A percentile compares a stretch with the other conserved stretches of the same genome.
Conservation (phyloP, 2,797 vertebrate species). For the Amblyopsis hoosieri region DNA sequence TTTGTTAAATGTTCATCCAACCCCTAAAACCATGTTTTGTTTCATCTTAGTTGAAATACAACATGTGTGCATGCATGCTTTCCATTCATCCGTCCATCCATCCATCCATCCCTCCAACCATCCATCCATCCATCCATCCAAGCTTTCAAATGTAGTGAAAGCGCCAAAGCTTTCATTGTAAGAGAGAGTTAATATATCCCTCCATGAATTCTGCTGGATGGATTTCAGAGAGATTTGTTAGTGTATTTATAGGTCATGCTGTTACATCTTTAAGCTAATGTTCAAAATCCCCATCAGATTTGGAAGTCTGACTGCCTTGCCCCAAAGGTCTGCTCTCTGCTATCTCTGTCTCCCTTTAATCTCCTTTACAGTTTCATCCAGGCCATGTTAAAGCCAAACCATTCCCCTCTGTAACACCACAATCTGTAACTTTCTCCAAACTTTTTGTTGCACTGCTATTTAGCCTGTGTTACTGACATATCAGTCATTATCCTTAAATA, state of each 20-base stretch:
- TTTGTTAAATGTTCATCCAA: constrained; percentile 27
- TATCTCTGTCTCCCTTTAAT: constrained; percentile 45
- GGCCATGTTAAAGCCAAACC: constrained; percentile 28
- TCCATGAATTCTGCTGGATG: constrained; percentile 38
- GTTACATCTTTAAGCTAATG: constrained; percentile 23
- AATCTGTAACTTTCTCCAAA: too few species aligned
- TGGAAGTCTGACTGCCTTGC: constrained; percentile 22
- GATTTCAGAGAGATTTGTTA: constrained; percentile 16
- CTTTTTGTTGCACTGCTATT: too few species aligned
- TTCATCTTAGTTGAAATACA: neutral
- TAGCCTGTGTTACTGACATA: too few species aligned
- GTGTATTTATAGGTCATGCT: neutral
- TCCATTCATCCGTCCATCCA: too few species aligned
- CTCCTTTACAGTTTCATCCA: constrained; percentile 44
- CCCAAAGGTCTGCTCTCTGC: constrained; percentile 41
- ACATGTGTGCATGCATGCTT: too few species aligned
- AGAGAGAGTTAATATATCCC: constrained; percentile 1
- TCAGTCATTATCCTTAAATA: too few species aligned
- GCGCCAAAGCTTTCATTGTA: constrained; percentile 10
- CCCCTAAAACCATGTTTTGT: neutral
- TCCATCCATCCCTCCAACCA: too few species aligned
- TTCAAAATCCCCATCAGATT: constrained; percentile 41
- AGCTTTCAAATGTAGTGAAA: too few species aligned
- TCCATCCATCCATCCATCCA: too few species aligned
- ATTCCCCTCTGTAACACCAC: too few species aligned